These are phyloP conservation scores for Amphipyra tragopoginis DNA, from an alignment of 2,888 invertebrate species.

Conservation along the genomic window DNA sequence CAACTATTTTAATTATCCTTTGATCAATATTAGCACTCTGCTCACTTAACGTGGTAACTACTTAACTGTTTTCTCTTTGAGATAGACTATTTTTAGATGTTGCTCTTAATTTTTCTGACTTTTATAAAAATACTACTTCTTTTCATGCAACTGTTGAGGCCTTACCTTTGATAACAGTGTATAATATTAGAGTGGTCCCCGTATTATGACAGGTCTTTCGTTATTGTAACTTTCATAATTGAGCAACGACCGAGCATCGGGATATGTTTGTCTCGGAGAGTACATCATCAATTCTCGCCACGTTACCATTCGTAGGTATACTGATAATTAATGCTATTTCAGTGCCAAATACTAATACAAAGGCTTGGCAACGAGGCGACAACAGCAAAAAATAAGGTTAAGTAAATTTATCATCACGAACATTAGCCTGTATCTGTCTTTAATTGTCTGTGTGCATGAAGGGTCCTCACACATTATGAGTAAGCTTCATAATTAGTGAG, in stretches of 20 bases:
- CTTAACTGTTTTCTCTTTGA: too few relatives aligned
- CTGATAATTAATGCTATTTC: slow-evolving; percentile 52
- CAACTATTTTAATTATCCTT: too few relatives aligned
- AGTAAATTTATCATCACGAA: slow-evolving; percentile 46
- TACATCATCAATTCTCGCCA: slow-evolving; percentile 50
- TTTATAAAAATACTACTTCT: too few relatives aligned
- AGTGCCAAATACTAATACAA: slow-evolving; percentile 55
- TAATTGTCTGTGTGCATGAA: slow-evolving; percentile 23
- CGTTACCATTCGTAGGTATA: slow-evolving; percentile 31
- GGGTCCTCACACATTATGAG: slow-evolving; percentile 2
- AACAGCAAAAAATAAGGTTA: slow-evolving; percentile 51
- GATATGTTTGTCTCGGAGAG: slow-evolving; percentile 3
- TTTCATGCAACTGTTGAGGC: too few relatives aligned
- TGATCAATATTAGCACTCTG: too few relatives aligned
- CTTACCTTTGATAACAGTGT: slow-evolving; percentile 4
- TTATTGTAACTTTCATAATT: slow-evolving; percentile 43
- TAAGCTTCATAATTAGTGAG: background rate
- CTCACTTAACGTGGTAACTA: too few relatives aligned
- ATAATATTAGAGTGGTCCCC: slow-evolving; percentile 8
- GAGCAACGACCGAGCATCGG: slow-evolving; percentile 28
- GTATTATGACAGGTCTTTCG: slow-evolving; percentile 39
- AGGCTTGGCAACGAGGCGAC: slow-evolving; percentile 33
- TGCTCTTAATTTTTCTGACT: too few relatives aligned
- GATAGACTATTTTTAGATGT: too few relatives aligned
- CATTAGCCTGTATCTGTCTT: slow-evolving; percentile 29